These are phyloP conservation scores for Drosophila micromelanica DNA, from an alignment of 1,140 invertebrate genomes.

Conservation along the genomic window DNA sequence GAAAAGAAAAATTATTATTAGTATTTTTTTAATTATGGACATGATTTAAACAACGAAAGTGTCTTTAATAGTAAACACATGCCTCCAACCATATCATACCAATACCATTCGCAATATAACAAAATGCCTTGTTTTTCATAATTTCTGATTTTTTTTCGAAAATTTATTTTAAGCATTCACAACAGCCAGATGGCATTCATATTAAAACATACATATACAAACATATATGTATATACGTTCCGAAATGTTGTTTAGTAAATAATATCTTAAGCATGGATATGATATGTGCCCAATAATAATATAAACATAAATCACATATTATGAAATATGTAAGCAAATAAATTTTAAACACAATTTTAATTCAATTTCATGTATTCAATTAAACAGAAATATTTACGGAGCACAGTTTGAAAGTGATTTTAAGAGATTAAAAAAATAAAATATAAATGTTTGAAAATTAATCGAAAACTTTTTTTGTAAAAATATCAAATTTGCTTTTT, in stretches of 20 bases:
- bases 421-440: too few species aligned
- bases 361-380: neutral
- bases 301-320: neutral
- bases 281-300: neutral
- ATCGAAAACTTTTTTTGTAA: too few species aligned
- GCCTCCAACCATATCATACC: neutral
- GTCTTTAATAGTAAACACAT: constrained; percentile 41
- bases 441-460: too few species aligned
- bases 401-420: too few species aligned
- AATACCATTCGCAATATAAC: neutral
- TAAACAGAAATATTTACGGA: too few species aligned
- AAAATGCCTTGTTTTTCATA: neutral
- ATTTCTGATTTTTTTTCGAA: constrained; percentile 2
- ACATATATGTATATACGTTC: neutral
- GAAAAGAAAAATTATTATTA: constrained; percentile 28
- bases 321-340: neutral
- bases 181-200: constrained; percentile 1
- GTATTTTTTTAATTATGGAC: constrained; percentile 9
- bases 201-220: too few species aligned
- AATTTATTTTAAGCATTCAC: constrained; percentile 19
- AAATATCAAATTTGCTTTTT: too few species aligned
- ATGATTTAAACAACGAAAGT: constrained; percentile 40
- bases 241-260: neutral
- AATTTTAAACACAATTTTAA: neutral
- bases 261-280: neutral